Base-by-base conservation (phyloP, 2,888 invertebrate species). In the Drosophila mettleri region DNA sequence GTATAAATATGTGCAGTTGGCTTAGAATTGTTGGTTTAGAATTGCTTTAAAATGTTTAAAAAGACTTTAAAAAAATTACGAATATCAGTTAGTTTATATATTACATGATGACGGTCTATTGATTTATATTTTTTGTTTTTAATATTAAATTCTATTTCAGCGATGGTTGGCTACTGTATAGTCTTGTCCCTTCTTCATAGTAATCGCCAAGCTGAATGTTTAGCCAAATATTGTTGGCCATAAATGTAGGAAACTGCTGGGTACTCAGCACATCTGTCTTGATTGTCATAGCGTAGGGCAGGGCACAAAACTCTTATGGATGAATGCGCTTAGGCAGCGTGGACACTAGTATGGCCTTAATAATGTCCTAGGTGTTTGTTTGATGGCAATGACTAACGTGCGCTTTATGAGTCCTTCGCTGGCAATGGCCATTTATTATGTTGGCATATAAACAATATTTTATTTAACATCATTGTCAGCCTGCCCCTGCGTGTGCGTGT, bases 391-490 rank as follows among this genome's bases (percentile, higher is more conserved):
- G 73, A 57, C 59, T 78, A 74, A 78, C 67, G 78, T 59, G 55
- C 62, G 43, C 69, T 87, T 87, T 88, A 75, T 71, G 84, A 83
- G 86, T 80, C 53, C 76, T 64, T 54, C 64, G 66, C 65, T 52
- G 73, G 48, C 70, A 63, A 49, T 74, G 78, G 71, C 80, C 85
- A 82, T 89, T 89, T 89, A 85, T 88, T 85, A 78, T 89, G 88
- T 78, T 84, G 72, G 69, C 72, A 75, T 75, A 88, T 84, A 84
- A 89, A 84, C 89, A 87, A 85, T 85, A 88, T 89, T 84, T 85
- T 85, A 88, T 85, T 85, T 89, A 85, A 88, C 85, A 88, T 88
- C 78, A 86, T 84, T 85, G 84, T 88, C 78, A 72, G 61, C 45
- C 58, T 49, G 45, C 14, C 43, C 2, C 20, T 14, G 34, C 52